These are phyloP conservation scores for Tringa solitaria DNA, from an alignment of 2,113 vertebrate genomes.

Conservation along the genomic window DNA sequence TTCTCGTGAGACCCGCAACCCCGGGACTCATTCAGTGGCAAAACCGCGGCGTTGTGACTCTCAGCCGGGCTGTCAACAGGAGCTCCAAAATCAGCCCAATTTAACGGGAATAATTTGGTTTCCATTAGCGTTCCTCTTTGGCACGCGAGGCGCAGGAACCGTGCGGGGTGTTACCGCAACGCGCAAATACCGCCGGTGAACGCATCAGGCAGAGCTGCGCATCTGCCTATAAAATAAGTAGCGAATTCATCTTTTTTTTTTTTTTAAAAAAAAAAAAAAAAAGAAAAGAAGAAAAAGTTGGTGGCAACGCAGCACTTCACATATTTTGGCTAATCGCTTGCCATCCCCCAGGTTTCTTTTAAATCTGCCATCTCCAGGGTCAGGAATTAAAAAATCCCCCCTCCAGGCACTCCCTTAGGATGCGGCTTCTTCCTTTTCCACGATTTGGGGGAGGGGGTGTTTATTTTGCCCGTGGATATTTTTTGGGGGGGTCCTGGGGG, in stretches of 20 bases:
- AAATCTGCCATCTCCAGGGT: not conserved
- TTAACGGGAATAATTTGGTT: constrained; percentile 40
- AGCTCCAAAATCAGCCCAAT: constrained; percentile 37
- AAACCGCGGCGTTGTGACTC: not conserved
- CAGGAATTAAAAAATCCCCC: not conserved
- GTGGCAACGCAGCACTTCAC: not conserved
- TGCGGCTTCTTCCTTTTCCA: not conserved
- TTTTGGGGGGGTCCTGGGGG: not conserved
- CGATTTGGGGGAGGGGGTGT: not conserved
- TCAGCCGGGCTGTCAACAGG: not conserved
- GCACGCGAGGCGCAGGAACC: not conserved
- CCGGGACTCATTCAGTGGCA: not conserved
- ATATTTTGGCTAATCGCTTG: constrained; percentile 19
- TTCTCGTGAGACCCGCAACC: not conserved
- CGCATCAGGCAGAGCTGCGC: not conserved
- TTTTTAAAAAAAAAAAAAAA: no score
- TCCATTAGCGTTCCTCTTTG: constrained; percentile 11
- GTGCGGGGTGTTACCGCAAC: not conserved
- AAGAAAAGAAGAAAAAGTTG: not conserved
- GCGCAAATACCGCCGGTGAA: not conserved
- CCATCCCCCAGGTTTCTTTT: not conserved
- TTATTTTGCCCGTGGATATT: not conserved
- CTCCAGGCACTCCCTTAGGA: not conserved
- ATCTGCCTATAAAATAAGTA: not conserved
- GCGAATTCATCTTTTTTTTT: not conserved